Evolutionary conservation across 1,140 invertebrate species (phyloP), one percentile per base, ranked within the genome.

Genomic region (Lerema accius): DNA sequence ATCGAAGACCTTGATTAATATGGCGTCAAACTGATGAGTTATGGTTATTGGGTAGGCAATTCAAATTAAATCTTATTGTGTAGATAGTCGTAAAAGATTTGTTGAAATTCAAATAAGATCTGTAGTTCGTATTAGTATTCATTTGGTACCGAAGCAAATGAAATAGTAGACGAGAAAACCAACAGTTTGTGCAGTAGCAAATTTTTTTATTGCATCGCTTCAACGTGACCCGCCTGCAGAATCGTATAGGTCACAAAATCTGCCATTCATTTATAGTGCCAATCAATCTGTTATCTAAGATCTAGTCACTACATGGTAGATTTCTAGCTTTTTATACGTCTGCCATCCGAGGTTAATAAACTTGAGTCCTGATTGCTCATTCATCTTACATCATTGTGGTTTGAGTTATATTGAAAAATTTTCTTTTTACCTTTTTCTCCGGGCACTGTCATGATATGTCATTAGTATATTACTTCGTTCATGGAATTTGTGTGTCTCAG

Each of bases 271-370:
- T 86, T 82, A 84, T 85, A 84, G 79, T 80, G 83, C 82, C 80
- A 89, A 89, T 89, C 86, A 88, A 89, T 89, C 81, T 85, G 72
- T 78, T 82, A 85, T 86, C 84, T 85, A 62, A 60, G 73, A 87
- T 86, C 84, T 86, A 83, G 82, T 78, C 82, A 84, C 73, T 81
- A 70, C 73, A 73, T 86, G 83, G 71, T 82, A 70, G 69, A 85
- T 83, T 86, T 86, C 76, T 86, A 79, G 84, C 85, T 88, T 90
- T 90, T 90, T 90, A 86, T 88, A 75, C 83, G 86, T 90, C 86
- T 90, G 84, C 80, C 76, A 73, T 77, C 49, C 62, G 77, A 72
- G 85, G 85, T 90, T 73, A 81, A 82, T 75, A 78, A 90, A 85
- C 86, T 84, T 81, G 49, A 50, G 68, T 76, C 76, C 78, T 83